A percentile compares a stretch with the other conserved stretches of the same genome.
phyloP scores from a whole-genome alignment of 2,113 vertebrate genomes.

The Apeltes quadracus region DNA sequence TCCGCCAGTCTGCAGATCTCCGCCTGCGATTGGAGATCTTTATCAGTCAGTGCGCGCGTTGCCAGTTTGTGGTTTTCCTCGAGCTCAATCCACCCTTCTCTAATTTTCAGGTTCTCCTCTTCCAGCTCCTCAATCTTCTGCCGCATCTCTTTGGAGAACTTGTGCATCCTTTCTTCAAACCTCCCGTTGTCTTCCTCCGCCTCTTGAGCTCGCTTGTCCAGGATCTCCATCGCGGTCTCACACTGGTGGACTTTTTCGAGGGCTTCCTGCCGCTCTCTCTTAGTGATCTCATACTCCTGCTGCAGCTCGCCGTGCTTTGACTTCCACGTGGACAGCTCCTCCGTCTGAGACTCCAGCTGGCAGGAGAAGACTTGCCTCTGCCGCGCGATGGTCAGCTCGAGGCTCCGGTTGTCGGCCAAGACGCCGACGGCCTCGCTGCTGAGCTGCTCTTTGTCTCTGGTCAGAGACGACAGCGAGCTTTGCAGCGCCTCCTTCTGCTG shows the following conservation, averaged over 20 bases:
- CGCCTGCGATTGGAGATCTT: constrained; percentile 75
- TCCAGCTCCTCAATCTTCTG: constrained; percentile 77
- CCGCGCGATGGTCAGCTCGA: constrained; percentile 88
- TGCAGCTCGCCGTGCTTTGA: constrained; percentile 86
- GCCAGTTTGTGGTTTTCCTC: constrained; percentile 63
- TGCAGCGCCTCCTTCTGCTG: constrained; percentile 68
- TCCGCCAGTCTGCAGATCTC: constrained; percentile 71
- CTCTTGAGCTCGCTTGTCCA: constrained; percentile 73
- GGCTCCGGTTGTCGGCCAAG: constrained; percentile 82
- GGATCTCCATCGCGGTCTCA: constrained; percentile 73
- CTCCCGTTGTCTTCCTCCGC: constrained; percentile 74
- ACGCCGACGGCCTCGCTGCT: constrained; percentile 74
- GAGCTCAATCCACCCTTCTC: constrained; percentile 56
- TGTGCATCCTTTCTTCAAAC: constrained; percentile 77
- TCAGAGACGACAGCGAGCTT: constrained; percentile 13
- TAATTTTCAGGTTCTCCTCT: constrained; percentile 76
- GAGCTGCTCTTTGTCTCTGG: constrained; percentile 71
- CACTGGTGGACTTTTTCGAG: constrained; percentile 73
- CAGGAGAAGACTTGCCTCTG: constrained; percentile 90
- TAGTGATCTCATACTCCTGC: constrained; percentile 88
- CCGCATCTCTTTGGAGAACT: constrained; percentile 74
- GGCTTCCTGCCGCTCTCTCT: constrained; percentile 85
- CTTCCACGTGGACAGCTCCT: constrained; percentile 88
- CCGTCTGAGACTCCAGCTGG: constrained; percentile 86
- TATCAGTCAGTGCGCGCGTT: constrained; percentile 62